Evolutionary conservation across 2,888 invertebrate genomes (phyloP), one percentile per base, ranked within the genome.

Genomic region (Cremastinae sp.): DNA sequence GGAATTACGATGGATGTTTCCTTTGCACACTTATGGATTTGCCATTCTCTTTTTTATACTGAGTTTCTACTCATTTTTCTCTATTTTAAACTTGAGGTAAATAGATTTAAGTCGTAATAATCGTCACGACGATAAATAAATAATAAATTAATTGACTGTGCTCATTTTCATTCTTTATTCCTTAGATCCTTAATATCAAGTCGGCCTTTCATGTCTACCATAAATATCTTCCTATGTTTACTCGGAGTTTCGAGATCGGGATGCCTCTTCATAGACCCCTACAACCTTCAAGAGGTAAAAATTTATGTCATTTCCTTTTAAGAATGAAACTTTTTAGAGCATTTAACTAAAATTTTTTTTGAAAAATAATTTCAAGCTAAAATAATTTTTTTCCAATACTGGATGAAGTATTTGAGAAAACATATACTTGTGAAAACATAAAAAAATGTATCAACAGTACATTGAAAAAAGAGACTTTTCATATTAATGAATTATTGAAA

Each of bases 191-290:
- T 92, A 74, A 90, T 91, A 78, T 91, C 91, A 37, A 90, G 90
- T 78, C 90, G 91, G 68, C 91, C 91, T 64, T 91, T 91, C 81
- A 91, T 92, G 90, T 90, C 91, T 45, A 91, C 92, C 64, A 91
- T 92, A 85, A 91, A 92, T 83, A 90, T 91, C 77, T 91, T 92
- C 83, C 87, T 93, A 28, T 91, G 92, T 81, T 83, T 92, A 12
- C 87, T 92, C 64, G 92, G 92, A 41, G 85, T 90, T 62, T 90
- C 91, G 47, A 89, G 92, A 78, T 90, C 91, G 14, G 86, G 89
- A 47, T 91, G 90, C 68, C 90, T 93, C 70, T 91, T 92, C 84
- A 90, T 92, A 81, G 92, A 93, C 84, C 92, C 93, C 43, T 93
- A 93, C 87, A 91, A 91, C 81, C 90, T 91, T 45, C 90, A 90